A percentile compares a stretch with the other conserved stretches of the same genome.
These are phyloP conservation scores for Bombus consobrinus DNA, from an alignment of 1,140 invertebrate genomes.

Conservation along the genomic window DNA sequence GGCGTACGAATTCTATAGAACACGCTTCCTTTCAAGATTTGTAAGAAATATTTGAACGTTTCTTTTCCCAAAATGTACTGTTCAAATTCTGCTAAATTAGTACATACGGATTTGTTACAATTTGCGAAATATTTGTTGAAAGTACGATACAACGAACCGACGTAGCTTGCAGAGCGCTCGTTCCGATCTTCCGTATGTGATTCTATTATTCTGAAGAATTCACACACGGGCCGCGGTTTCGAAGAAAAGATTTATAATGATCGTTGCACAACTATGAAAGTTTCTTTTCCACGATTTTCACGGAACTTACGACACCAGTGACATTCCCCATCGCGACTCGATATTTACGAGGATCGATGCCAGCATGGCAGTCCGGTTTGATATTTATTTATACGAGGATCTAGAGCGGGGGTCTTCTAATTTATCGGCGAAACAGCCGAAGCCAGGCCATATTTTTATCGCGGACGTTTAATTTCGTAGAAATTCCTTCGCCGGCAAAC, in stretches of 20 bases:
- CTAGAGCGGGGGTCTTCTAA: constrained; percentile 37
- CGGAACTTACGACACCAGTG: too few relatives aligned
- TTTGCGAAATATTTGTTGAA: too few relatives aligned
- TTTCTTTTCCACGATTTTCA: background rate
- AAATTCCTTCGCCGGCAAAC: constrained; percentile 49
- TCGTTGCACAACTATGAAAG: background rate
- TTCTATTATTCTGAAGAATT: background rate
- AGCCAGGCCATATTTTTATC: constrained; percentile 46
- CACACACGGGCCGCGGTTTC: background rate
- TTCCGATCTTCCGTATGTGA: background rate
- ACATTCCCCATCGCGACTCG: background rate
- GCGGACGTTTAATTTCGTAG: constrained; percentile 54
- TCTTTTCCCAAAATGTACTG: too few relatives aligned
- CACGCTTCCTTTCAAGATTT: too few relatives aligned
- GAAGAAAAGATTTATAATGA: constrained; percentile 9
- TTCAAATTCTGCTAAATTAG: too few relatives aligned
- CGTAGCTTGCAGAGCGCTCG: background rate
- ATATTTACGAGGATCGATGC: constrained; percentile 30
- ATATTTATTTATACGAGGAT: constrained; percentile 51
- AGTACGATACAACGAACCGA: too few relatives aligned
- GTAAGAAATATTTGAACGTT: too few relatives aligned
- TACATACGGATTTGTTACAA: too few relatives aligned
- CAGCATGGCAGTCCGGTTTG: constrained; percentile 5
- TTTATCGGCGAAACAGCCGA: constrained; percentile 35
- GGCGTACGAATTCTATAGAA: too few relatives aligned